Percentiles rank a stretch among this genome's conserved stretches.
These are phyloP conservation scores for Murina feae DNA, from an alignment of 2,113 vertebrate species.

Conservation along the genomic window DNA sequence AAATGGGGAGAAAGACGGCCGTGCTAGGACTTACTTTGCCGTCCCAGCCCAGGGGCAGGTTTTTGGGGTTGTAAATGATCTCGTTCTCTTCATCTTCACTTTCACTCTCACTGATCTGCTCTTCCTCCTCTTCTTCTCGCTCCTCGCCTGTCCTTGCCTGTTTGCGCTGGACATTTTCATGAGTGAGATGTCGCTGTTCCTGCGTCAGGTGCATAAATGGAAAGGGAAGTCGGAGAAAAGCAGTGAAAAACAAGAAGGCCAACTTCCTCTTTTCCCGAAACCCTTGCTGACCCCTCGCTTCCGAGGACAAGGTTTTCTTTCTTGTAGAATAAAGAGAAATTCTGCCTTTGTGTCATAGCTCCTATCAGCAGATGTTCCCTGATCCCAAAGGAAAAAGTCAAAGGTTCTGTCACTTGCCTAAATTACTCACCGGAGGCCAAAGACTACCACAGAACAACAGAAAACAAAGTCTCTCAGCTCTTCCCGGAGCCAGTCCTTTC, in stretches of 20 bases:
- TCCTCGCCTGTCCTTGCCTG: constrained; percentile 98
- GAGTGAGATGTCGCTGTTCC: constrained; percentile 97
- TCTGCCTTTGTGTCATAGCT: not conserved
- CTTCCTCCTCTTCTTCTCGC: constrained; percentile 96
- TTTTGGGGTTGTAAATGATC: constrained; percentile 99
- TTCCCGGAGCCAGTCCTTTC: not conserved
- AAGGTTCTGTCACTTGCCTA: not conserved
- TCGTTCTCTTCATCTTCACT: constrained; percentile 99
- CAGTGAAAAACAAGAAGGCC: not conserved
- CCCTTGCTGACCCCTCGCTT: not conserved
- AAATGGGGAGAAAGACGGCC: not conserved
- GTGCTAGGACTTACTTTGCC: constrained; percentile 88
- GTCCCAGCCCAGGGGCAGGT: constrained; percentile 97
- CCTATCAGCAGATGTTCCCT: not conserved
- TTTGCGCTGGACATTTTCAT: constrained; percentile 97
- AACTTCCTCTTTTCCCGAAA: not conserved
- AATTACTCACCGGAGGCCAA: not conserved
- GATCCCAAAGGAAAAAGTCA: not conserved
- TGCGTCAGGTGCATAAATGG: constrained; percentile 56
- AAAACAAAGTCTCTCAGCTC: not conserved
- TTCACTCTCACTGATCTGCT: constrained; percentile 97
- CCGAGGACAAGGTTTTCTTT: not conserved
- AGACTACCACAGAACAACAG: not conserved
- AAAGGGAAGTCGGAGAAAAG: not conserved
- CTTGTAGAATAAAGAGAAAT: not conserved